Percentiles rank a stretch among this genome's conserved stretches.
Evolutionary conservation across 2,113 vertebrate genomes (phyloP).

Genomic region (Pteruthius melanotis): DNA sequence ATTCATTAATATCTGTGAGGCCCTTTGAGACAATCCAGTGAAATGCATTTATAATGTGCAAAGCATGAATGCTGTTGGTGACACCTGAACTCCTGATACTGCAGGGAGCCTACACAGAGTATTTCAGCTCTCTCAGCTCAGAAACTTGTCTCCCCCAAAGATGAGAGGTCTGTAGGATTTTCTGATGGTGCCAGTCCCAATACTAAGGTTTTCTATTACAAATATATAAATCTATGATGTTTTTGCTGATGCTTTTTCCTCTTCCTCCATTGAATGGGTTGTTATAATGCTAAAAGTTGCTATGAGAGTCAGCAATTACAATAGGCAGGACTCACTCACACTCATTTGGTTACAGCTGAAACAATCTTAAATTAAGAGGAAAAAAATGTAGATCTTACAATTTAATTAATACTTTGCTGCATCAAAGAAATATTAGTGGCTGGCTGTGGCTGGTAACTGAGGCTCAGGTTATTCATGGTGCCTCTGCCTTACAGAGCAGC

Average conservation of each 20-base stretch:
- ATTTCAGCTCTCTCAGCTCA: background rate
- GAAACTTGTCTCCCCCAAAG: background rate
- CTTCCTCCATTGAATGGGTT: background rate
- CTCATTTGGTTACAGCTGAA: background rate
- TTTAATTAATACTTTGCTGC: background rate
- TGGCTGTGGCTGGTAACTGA: background rate
- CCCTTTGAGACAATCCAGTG: background rate
- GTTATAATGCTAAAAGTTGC: background rate
- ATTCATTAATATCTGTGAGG: background rate
- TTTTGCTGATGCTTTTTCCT: background rate
- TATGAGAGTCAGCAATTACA: background rate
- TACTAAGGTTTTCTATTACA: background rate
- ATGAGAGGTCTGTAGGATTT: background rate
- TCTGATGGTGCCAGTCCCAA: background rate
- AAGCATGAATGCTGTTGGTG: background rate
- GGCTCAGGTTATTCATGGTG: background rate
- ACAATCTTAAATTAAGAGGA: background rate
- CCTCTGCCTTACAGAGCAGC: background rate
- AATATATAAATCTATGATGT: background rate
- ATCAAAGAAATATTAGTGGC: background rate
- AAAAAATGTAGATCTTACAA: background rate
- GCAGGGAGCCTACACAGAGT: background rate
- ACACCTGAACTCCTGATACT: background rate
- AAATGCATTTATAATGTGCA: background rate
- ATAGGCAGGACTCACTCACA: background rate